A percentile compares a stretch with the other conserved stretches of the same genome.
These are phyloP conservation scores for Apamea monoglypha DNA, from an alignment of 2,888 invertebrate genomes.

Conservation along the genomic window DNA sequence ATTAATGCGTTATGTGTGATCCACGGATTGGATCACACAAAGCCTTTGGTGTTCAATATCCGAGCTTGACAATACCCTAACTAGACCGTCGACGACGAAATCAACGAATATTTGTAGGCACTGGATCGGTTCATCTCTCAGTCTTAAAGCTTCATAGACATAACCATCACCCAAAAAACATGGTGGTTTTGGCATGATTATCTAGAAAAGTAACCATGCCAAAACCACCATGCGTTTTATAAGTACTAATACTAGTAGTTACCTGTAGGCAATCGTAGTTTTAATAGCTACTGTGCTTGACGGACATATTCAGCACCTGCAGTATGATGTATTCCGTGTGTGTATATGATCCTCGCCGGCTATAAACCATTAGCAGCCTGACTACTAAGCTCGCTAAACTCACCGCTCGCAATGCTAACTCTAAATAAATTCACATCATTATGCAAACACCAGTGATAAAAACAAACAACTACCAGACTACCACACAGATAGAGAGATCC, in stretches of 20 bases:
- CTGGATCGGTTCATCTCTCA: neutral
- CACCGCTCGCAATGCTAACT: constrained; percentile 9
- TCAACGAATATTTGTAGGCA: neutral
- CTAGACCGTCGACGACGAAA: neutral
- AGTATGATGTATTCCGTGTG: neutral
- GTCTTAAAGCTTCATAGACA: neutral
- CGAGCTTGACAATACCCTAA: neutral
- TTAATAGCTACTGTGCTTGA: neutral
- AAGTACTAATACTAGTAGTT: neutral
- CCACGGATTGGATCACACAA: constrained; percentile 1
- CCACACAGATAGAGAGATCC: constrained; percentile 46
- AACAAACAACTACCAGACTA: constrained; percentile 33
- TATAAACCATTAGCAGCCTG: constrained; percentile 2
- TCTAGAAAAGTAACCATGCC: neutral
- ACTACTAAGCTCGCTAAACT: constrained; percentile 20
- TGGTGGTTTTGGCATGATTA: too few relatives aligned
- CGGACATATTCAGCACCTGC: neutral
- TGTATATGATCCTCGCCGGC: too few relatives aligned
- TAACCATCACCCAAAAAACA: too few relatives aligned
- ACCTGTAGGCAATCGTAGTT: neutral
- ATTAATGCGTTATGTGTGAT: constrained; percentile 16
- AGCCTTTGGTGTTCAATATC: neutral
- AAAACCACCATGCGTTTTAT: too few relatives aligned
- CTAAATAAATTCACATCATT: constrained; percentile 49
- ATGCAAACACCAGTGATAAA: constrained; percentile 53